Base-by-base conservation (phyloP, 2,113 vertebrate species). In the Ctenodactylus gundi region DNA sequence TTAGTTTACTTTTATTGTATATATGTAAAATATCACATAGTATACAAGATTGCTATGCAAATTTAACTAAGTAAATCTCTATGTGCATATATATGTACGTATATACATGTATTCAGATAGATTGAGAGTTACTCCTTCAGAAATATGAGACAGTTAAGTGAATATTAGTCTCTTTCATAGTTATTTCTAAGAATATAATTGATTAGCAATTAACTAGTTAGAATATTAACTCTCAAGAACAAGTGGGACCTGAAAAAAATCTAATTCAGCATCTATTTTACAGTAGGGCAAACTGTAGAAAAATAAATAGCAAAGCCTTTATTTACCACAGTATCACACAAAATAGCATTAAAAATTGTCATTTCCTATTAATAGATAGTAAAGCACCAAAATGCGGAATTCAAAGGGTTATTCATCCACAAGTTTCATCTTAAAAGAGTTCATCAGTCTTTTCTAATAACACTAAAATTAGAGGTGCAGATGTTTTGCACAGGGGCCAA, bases 131-230 rank as follows among this genome's bases (percentile, higher is more conserved):
- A 39, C 10, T 73, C 31, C 31, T 57, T 14, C 12, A 57, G 25
- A 10, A n/a, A 82, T 6, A 70, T 73, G 31, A 83, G 92, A 72
- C 41, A 60, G 58, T 4, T 89, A 12, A 15, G 1, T 58, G 39
- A 90, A 88, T 29, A 1, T 41, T 49, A 82, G 31, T 72, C 76
- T 72, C 14, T n/a, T 77, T 18, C 81, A 17, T 60, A n/a, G 49
- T 82, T 86, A 83, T 86, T 67, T 46, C 12, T n/a, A 94, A 89
- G 46, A 72, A 82, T 44, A 46, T 31, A 93, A 85, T 25, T 62
- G 20, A 76, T 27, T 80, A 85, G 6, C 49, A 81, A 90, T 88
- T 39, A 84, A 64, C 85, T 53, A 64, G 17, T 75, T 39, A 76
- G 36, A 92, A 91, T 77, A 93, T 58, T 67, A 36, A 39, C 6